A percentile compares a stretch with the other conserved stretches of the same genome.
These are phyloP conservation scores for Oreochromis aureus DNA, from an alignment of 2,113 vertebrate genomes.

Conservation along the genomic window DNA sequence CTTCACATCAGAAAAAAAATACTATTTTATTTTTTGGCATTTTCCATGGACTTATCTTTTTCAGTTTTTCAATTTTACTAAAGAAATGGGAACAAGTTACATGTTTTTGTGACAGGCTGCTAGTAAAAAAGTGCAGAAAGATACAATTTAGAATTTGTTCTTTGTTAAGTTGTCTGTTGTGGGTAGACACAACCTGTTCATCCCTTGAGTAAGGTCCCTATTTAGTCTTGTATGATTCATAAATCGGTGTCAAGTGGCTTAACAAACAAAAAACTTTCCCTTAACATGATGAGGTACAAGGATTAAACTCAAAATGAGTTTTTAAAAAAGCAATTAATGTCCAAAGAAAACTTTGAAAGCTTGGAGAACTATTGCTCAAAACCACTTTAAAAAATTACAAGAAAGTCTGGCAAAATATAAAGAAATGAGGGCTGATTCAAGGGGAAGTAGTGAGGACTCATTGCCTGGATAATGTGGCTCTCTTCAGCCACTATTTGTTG, in stretches of 20 bases:
- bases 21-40: background rate
- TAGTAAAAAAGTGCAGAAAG: background rate
- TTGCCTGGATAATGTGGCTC: background rate
- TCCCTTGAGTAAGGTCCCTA: background rate
- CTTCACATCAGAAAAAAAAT: background rate
- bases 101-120: background rate
- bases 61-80: background rate
- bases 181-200: background rate
- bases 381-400: background rate
- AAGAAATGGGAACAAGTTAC: background rate
- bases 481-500: background rate
- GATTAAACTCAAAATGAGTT: background rate
- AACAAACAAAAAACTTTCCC: background rate
- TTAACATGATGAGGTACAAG: background rate
- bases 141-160: background rate
- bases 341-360: background rate
- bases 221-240: background rate
- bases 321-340: background rate
- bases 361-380: background rate
- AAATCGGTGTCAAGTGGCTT: background rate
- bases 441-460: background rate
- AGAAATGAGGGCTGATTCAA: background rate
- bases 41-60: background rate
- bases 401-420: background rate
- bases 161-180: background rate